These are phyloP conservation scores for Brachionus asplanchnoidis DNA, from an alignment of 1,140 invertebrate species.

Conservation along the genomic window DNA sequence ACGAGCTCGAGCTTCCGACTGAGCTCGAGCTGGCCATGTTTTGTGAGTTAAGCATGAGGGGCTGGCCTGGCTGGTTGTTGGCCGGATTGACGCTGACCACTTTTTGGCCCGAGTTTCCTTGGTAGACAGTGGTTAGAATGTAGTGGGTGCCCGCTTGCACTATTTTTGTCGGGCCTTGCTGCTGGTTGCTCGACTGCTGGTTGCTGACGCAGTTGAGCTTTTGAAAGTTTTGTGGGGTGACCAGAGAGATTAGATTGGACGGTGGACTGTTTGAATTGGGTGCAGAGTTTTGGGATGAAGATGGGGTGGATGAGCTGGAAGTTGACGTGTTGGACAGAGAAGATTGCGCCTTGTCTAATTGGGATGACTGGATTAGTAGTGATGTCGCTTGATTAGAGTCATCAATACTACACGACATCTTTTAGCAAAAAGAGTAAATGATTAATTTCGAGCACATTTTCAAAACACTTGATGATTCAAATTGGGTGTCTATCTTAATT, in stretches of 20 bases:
- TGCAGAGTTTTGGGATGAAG: background rate
- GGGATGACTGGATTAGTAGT: constrained; percentile 4
- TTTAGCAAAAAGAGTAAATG: background rate
- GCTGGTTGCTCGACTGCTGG: background rate
- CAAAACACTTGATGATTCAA: background rate
- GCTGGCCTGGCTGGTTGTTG: background rate
- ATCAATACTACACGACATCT: constrained; percentile 34
- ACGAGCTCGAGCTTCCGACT: background rate
- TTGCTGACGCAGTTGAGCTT: background rate
- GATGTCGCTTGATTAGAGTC: background rate
- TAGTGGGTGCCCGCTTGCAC: constrained; percentile 17
- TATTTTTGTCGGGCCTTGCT: constrained; percentile 9
- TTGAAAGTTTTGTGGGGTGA: constrained; percentile 7
- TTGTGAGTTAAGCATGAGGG: background rate
- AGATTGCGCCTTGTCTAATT: background rate
- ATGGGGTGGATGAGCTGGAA: constrained; percentile 14
- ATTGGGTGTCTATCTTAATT: background rate
- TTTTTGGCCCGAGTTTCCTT: constrained; percentile 3
- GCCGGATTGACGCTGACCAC: background rate
- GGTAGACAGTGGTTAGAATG: background rate
- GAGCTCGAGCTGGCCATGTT: constrained; percentile 19
- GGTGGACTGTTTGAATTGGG: background rate
- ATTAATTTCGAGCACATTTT: background rate
- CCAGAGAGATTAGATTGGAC: background rate
- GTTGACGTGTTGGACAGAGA: constrained; percentile 8